Conservation (phyloP, 2,888 invertebrate species). For the Acleris holmiana region DNA sequence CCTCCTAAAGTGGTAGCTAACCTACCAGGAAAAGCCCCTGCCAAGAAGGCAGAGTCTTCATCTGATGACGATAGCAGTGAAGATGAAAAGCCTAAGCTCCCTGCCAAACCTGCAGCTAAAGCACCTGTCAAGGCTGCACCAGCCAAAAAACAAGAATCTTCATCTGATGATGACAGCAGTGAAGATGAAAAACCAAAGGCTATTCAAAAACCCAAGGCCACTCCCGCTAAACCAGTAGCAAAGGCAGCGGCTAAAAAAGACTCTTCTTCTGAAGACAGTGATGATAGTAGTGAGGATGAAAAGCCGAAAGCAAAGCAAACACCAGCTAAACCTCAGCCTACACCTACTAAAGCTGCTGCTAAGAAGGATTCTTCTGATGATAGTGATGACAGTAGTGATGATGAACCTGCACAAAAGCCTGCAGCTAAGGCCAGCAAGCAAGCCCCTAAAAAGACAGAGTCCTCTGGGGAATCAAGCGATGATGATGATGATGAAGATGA, state of each 20-base stretch:
- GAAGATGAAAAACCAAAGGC: slow-evolving; percentile 52
- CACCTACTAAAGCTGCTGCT: slow-evolving; percentile 46
- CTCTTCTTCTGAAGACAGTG: slow-evolving; percentile 64
- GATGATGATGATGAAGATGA: slow-evolving; percentile 22
- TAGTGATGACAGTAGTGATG: slow-evolving; percentile 54
- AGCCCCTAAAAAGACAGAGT: slow-evolving; percentile 42
- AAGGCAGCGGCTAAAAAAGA: slow-evolving; percentile 52
- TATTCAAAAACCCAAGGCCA: slow-evolving; percentile 42
- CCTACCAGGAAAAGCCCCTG: slow-evolving; percentile 43
- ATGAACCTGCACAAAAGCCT: slow-evolving; percentile 48
- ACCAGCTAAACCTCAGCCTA: slow-evolving; percentile 44
- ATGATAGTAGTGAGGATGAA: slow-evolving; percentile 57
- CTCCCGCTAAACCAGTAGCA: slow-evolving; percentile 45
- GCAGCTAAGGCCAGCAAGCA: slow-evolving; percentile 45
- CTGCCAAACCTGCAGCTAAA: slow-evolving; percentile 46
- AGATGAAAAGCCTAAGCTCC: slow-evolving; percentile 59
- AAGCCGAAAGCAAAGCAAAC: slow-evolving; percentile 49
- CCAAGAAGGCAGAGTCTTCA: slow-evolving; percentile 53
- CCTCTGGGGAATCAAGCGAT: slow-evolving; percentile 50
- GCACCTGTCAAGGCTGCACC: slow-evolving; percentile 49
- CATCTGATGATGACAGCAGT: slow-evolving; percentile 54
- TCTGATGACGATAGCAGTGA: slow-evolving; percentile 66
- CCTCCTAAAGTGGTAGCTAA: slow-evolving; percentile 37
- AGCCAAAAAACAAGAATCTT: slow-evolving; percentile 59
- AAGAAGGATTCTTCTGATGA: slow-evolving; percentile 59